Conservation (phyloP, 2,888 invertebrate genomes). For the Dioctria rufipes region DNA sequence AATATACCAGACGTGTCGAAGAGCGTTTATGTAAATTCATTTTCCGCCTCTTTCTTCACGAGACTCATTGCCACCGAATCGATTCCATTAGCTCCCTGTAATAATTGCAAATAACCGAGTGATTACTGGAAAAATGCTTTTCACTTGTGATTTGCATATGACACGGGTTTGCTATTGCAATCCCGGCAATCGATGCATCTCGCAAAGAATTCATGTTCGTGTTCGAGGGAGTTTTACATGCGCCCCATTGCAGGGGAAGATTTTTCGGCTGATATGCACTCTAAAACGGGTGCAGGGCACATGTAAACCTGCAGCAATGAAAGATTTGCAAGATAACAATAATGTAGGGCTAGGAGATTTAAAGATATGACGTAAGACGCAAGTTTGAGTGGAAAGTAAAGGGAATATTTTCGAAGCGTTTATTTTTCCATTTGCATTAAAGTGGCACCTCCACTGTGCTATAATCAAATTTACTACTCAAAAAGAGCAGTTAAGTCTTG, state of each 20-base stretch:
- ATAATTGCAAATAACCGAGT: slow-evolving; percentile 55
- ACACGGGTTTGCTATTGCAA: slow-evolving; percentile 29
- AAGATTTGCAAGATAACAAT: slow-evolving; percentile 11
- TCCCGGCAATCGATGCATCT: slow-evolving; percentile 36
- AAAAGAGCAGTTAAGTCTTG: too few relatives aligned
- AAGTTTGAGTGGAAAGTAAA: background rate
- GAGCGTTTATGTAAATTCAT: slow-evolving; percentile 52
- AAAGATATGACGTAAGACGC: background rate
- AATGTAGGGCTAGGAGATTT: background rate
- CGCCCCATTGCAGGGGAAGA: slow-evolving; percentile 22
- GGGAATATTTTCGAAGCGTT: background rate
- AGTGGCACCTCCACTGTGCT: background rate
- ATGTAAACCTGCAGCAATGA: slow-evolving; percentile 20
- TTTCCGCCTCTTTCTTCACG: slow-evolving; percentile 16
- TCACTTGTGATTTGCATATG: slow-evolving; percentile 52
- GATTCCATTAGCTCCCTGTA: slow-evolving; percentile 37
- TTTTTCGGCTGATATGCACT: slow-evolving; percentile 32
- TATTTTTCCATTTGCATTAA: too few relatives aligned
- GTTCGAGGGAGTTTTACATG: slow-evolving; percentile 25
- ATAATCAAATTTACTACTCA: slow-evolving; percentile 3
- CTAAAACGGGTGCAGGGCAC: slow-evolving; percentile 19
- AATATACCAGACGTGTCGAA: slow-evolving; percentile 27
- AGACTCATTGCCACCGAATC: slow-evolving; percentile 27
- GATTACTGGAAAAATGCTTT: slow-evolving; percentile 58
- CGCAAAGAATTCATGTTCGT: slow-evolving; percentile 4